phyloP scores from a whole-genome alignment of 2,797 vertebrate species.

The Borostomias antarcticus region DNA sequence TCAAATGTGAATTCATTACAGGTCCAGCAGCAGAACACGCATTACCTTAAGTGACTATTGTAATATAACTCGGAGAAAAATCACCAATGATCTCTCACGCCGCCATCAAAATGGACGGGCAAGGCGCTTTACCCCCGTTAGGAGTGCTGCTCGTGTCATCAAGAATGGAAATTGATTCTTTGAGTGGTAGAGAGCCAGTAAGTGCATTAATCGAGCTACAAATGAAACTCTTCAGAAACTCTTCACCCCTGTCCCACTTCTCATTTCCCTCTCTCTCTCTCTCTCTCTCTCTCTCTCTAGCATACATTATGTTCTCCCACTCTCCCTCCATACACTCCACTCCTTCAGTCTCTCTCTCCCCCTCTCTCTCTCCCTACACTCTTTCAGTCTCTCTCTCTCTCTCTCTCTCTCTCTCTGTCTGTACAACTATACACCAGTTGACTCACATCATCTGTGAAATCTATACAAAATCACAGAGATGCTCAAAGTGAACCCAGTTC shows the following conservation, averaged over 20 bases:
- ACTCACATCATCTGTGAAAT: not conserved
- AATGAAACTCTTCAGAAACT: conserved; percentile 54
- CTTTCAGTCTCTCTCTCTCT: not conserved
- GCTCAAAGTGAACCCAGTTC: no score
- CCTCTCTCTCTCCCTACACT: not conserved
- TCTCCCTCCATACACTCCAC: not conserved
- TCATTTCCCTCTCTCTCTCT: conserved; percentile 7
- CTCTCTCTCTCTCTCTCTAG: conserved; percentile 19
- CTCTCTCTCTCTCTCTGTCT: conserved; percentile 1
- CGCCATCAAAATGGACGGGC: conserved; percentile 61
- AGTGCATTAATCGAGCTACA: conserved; percentile 62
- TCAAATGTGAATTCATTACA: conserved; percentile 75
- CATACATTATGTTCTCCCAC: not conserved
- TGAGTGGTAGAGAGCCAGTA: conserved; percentile 69
- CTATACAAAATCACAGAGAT: no score
- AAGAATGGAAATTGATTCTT: conserved; percentile 57
- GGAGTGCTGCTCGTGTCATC: conserved; percentile 66
- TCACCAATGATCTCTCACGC: conserved; percentile 60
- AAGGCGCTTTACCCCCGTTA: conserved; percentile 56
- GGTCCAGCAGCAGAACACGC: conserved; percentile 54
- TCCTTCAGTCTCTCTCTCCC: conserved; percentile 5
- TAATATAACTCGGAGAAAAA: conserved; percentile 72
- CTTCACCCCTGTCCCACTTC: conserved; percentile 44
- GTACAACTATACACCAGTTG: no score
- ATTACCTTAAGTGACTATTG: conserved; percentile 78